Conservation (phyloP, 2,113 vertebrate species). For the Leptodactylus fuscus region DNA sequence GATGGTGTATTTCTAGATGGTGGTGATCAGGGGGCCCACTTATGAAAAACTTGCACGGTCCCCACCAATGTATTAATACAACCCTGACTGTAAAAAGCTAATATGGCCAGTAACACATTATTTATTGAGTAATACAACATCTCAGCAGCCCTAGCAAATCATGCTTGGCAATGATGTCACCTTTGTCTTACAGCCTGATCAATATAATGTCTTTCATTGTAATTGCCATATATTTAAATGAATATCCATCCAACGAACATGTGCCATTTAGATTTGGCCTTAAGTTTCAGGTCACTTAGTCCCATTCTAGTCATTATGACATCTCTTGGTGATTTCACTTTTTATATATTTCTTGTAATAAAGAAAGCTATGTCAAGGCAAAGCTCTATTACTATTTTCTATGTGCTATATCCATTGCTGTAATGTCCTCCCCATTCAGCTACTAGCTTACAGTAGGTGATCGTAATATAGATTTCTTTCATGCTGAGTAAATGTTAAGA, state of each 20-base stretch:
- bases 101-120: too few relatives aligned
- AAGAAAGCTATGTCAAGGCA: not conserved
- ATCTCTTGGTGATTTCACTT: not conserved
- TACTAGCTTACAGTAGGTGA: not conserved
- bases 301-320: not conserved
- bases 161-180: not conserved
- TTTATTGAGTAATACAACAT: too few relatives aligned
- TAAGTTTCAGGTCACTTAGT: not conserved
- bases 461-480: conserved; percentile 29
- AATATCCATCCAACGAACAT: too few relatives aligned
- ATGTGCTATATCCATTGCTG: not conserved
- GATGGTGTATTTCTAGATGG: too few relatives aligned
- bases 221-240: not conserved
- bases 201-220: not conserved
- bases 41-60: too few relatives aligned
- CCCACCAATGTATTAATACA: too few relatives aligned
- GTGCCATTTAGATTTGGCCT: not conserved
- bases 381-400: not conserved
- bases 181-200: not conserved
- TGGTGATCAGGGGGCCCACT: too few relatives aligned
- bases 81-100: too few relatives aligned
- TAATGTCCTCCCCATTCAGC: not conserved
- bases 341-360: not conserved
- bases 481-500: conserved; percentile 17
- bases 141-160: not conserved